Evolutionary conservation across 2,113 vertebrate species (phyloP), one percentile per base, ranked within the genome.

Genomic region (Prionailurus viverrinus): DNA sequence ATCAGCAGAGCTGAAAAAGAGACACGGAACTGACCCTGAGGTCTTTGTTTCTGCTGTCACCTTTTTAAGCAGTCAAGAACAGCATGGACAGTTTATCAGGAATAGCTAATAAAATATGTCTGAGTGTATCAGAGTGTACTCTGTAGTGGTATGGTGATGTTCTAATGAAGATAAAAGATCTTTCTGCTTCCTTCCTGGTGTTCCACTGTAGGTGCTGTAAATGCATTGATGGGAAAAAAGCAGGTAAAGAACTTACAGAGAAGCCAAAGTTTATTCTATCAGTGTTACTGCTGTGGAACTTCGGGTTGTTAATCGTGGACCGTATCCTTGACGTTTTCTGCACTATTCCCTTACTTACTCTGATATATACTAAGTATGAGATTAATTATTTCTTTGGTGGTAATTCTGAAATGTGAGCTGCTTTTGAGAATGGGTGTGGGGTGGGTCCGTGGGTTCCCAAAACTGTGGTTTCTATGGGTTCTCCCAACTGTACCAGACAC

Each of bases 301-400:
- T 99, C 25, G 99, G 99, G 21, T 98, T 99, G 88, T 98, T 99
- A 91, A 98, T 99, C 95, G 99, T 99, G 86, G 99, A 99, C 98
- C 99, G 99, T 99, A 99, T 99, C 99, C 99, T 99, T 99, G 78
- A 61, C 45, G 1, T 63, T 95, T 80, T 82, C 1, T 88, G 9
- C 51, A 11, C 55, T 85, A 2, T 61, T 90, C 31, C 31, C 39
- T 82, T 85, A 80, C 23, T 93, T 93, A 81, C 63, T 73, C 48
- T 87, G 51, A 71, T 61, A 36, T 55, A 65, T 53, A 53, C 51
- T 91, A 66, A 78, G 23, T 58, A n/a, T 68, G 83, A 86, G 39
- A 79, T 89, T 73, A 83, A 76, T 80, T 89, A 18, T 96, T 82
- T 94, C 27, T 93, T 6, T 71, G 29, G 61, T 95, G 55, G 51